Evolutionary conservation across 1,140 invertebrate genomes (phyloP).

Genomic region (Meloidogyne floridensis): DNA sequence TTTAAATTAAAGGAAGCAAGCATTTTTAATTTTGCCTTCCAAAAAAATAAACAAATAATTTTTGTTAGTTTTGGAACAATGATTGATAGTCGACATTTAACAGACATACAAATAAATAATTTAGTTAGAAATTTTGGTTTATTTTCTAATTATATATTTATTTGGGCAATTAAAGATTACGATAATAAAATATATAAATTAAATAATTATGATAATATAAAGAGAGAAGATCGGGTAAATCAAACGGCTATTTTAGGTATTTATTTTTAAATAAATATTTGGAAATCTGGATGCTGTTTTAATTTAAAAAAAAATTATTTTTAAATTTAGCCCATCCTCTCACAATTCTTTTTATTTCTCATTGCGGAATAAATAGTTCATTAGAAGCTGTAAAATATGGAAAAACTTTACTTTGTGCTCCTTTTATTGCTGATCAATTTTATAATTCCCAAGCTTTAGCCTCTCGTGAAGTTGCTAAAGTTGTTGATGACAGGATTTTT

Average conservation of each 20-base stretch:
- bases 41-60: background rate
- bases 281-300: background rate
- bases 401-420: constrained; percentile 78
- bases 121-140: background rate
- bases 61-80: constrained; percentile 6
- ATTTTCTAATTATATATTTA: background rate
- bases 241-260: background rate
- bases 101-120: background rate
- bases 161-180: background rate
- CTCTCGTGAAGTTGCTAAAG: constrained; percentile 23
- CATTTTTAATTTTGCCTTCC: background rate
- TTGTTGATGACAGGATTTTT: background rate
- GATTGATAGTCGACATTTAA: background rate
- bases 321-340: constrained; percentile 36
- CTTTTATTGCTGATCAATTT: constrained; percentile 47
- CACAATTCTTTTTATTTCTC: constrained; percentile 29
- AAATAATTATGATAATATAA: background rate
- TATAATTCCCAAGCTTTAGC: constrained; percentile 33
- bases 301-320: background rate
- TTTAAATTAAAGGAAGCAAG: background rate
- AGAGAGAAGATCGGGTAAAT: background rate
- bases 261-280: background rate
- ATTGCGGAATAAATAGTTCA: constrained; percentile 79
- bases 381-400: constrained; percentile 80
- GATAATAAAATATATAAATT: background rate